These are phyloP conservation scores for Dioctria rufipes DNA, from an alignment of 2,888 invertebrate genomes.

Conservation along the genomic window DNA sequence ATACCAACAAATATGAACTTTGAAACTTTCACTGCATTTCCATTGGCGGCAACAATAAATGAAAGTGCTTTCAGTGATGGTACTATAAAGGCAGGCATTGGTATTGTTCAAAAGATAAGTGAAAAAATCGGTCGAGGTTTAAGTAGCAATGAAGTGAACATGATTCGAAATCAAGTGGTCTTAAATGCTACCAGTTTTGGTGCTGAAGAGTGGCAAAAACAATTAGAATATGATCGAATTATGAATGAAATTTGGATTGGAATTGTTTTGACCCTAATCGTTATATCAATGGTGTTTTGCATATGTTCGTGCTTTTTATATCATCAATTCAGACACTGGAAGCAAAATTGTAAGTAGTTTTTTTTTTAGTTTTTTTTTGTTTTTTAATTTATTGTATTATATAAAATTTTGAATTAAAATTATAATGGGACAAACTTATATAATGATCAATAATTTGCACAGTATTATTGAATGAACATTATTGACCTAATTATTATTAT, in stretches of 20 bases:
- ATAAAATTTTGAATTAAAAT: too few species aligned
- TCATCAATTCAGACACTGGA: slow-evolving; percentile 78
- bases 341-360: slow-evolving; percentile 74
- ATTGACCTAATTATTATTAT: too few species aligned
- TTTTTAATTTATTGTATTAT: too few species aligned
- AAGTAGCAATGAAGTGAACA: slow-evolving; percentile 61
- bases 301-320: slow-evolving; percentile 77
- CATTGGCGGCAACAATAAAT: not conserved
- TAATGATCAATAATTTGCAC: too few species aligned
- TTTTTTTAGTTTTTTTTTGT: slow-evolving; percentile 19
- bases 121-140: slow-evolving; percentile 65
- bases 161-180: slow-evolving; percentile 43
- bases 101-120: slow-evolving; percentile 66
- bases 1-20: slow-evolving; percentile 68
- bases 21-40: slow-evolving; percentile 65
- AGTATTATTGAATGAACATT: too few species aligned
- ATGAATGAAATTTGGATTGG: slow-evolving; percentile 79
- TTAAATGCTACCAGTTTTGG: slow-evolving; percentile 38
- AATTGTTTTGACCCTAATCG: slow-evolving; percentile 75
- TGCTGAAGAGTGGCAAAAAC: slow-evolving; percentile 66
- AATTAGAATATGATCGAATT: slow-evolving; percentile 74
- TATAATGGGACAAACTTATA: too few species aligned
- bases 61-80: slow-evolving; percentile 16
- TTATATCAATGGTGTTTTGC: slow-evolving; percentile 76
- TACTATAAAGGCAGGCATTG: not conserved